Evolutionary conservation across 64 coral and sea anemone species (phyloP), one percentile per base, ranked within the genome.

Genomic region (Orbicella faveolata): DNA sequence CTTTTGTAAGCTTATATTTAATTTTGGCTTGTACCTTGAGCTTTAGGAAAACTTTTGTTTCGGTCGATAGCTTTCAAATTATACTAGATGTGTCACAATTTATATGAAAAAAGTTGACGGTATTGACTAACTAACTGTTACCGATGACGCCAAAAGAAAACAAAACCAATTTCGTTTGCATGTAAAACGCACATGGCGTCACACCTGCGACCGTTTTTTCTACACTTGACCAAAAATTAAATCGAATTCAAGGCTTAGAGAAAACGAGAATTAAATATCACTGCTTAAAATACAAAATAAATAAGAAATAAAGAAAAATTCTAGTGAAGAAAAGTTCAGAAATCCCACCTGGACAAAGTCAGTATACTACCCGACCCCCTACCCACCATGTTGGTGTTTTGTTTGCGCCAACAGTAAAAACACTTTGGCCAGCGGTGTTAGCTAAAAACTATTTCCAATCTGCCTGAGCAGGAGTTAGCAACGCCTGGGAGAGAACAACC

Each of bases 381-480:
- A 20, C 15, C 61, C 23, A 63, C 82, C 82, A 85, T n/a, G n/a
- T n/a, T n/a, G n/a, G n/a, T n/a, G n/a, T 68, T 85, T 67, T 85
- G 39, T 0, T 41, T 68, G 67, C 61, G 82, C 82, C 81, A 6
- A 4, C 4, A 52, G 14, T 52, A 54, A 83, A 52, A 41, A 20
- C 68, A 18, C 8, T 9, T 26, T 21, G 23, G 21, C 5, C 34
- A 85, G 67, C 44, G 82, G 82, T 17, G 36, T 73, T 30, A 9
- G 64, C 3, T 9, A 59, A 57, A 57, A 57, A 66, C 35, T n/a
- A 19, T 41, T n/a, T 88, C 37, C 39, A 34, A 8, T 88, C 66
- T 6, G 12, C 57, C 30, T 65, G 34, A 16, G 48, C 33, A 25
- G 8, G 57, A 17, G 25, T 73, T 74, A 52, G 34, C 14, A 84